Base-by-base conservation (phyloP, 2,888 invertebrate species). In the Petrophora chlorosata region DNA sequence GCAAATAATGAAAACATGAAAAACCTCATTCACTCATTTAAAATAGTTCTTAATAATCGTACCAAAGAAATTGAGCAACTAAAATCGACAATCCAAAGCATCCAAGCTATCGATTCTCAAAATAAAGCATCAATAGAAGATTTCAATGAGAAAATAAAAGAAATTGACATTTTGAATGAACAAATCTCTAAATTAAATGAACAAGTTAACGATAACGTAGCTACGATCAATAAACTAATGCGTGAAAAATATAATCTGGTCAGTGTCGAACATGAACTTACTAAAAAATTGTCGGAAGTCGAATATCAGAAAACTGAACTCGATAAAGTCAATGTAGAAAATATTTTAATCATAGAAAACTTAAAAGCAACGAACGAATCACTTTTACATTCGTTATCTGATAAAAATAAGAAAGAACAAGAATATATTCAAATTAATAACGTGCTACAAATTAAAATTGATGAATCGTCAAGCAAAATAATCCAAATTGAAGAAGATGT, bases 1-100 rank as follows among this genome's bases (percentile, higher is more conserved):
- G 74, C 82, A 8, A 88, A 82, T 56, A 85, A 87, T 58, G 88
- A 88, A 59, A 87, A 87, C 52, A 76, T 90, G 39, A 77, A 65
- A 62, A 85, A 85, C 49, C 74, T 89, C 15, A 77, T 87, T 43
- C 61, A 75, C n/a, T 76, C 74, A 2, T 73, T 88, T 23, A 82
- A 79, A 71, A 61, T 61, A 1, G 65, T 70, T 7, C 54, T 90
- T 19, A 68, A 78, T 25, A 62, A 50, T 2, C 75, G 79, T 38
- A 79, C 71, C 40, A 73, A 77, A 39, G 82, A 88, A 69, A 77
- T 84, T 33, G 61, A 68, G 17, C 53, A 60, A 22, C 65, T 87
- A 19, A 82, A 78, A 66, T 59, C 59, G 1, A 54, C 36, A 5
- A 23, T 63, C 2, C 52, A 70, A 42, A 44, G n/a, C n/a, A n/a